Evolutionary conservation across 30 jellyfish, hydroid and myxozoan genomes (phyloP).

Genomic region (Phacellophora camtschatica): DNA sequence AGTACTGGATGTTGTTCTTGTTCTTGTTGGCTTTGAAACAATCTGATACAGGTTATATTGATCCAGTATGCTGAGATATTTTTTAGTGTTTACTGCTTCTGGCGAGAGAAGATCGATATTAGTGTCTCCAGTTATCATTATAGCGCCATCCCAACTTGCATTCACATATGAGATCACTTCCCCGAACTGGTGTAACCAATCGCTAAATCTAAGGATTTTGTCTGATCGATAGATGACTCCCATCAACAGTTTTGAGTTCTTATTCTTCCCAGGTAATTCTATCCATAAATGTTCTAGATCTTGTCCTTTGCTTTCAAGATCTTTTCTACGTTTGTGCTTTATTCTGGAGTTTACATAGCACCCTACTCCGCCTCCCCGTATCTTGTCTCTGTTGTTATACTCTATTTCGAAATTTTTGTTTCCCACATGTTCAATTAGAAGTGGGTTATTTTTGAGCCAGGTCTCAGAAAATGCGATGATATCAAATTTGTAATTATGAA

Average conservation of each 20-base stretch:
- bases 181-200: constrained; percentile 28
- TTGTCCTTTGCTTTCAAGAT: neutral
- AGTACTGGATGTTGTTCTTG: neutral
- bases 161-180: constrained; percentile 20
- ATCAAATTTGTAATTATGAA: neutral
- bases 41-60: constrained; percentile 11
- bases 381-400: constrained; percentile 29
- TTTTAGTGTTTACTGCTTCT: neutral
- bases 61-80: constrained; percentile 8
- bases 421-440: neutral
- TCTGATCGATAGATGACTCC: constrained; percentile 28
- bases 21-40: constrained; percentile 18
- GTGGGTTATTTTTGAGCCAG: neutral
- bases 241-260: too few relatives aligned
- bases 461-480: neutral
- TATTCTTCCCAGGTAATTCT: neutral
- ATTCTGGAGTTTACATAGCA: neutral
- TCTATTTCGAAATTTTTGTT: neutral
- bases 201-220: neutral
- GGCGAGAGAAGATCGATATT: constrained; percentile 42
- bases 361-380: constrained; percentile 57
- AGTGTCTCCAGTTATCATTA: constrained; percentile 28
- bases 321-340: constrained; percentile 9
- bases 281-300: neutral
- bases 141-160: constrained; percentile 35